Evolutionary conservation across 2,888 invertebrate genomes (phyloP), one percentile per base, ranked within the genome.

Genomic region (Drosophila monieri): DNA sequence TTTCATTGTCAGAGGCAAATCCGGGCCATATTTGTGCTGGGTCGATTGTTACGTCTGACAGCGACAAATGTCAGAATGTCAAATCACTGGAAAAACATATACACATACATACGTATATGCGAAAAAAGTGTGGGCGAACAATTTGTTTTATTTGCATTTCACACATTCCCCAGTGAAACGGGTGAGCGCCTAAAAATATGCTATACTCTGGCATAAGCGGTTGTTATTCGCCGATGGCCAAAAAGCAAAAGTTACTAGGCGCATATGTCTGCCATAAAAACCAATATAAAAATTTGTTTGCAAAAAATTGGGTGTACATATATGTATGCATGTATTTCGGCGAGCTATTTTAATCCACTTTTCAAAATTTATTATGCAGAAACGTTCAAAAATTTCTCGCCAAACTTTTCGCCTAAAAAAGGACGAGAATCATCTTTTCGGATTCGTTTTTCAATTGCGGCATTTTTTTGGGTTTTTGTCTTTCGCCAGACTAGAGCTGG

Each of bases 11-110:
- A 65, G 47, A 52, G 56, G 44, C 58, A 3, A 30, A 32, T 57
- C 37, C 43, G 67, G 55, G 61, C 72, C 78, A 75, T 54, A 39
- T 59, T 30, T 35, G 5, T 27, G 37, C 15, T 74, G 71, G 81
- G 72, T 77, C 79, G 84, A 79, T 79, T 80, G 79, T 79, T 84
- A 75, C 74, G 79, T 79, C 75, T 84, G 79, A 79, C 79, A 79
- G 84, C 77, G 80, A 79, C 74, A 80, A 79, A 79, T 79, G 79
- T 77, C 80, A 83, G 60, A 83, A 80, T 79, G 84, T 73, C 84
- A 80, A 58, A 59, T 80, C 71, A 74, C 74, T 66, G 74, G 57
- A 70, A 66, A 65, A 43, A 62, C 35, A 35, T 35, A 35, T n/a
- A 35, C 35, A 9, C 27, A 27, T 27, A 27, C 27, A 2, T 9